Evolutionary conservation across 92 coral and sea anemone species (phyloP).

Genomic region (Chrysogorgia sp.): DNA sequence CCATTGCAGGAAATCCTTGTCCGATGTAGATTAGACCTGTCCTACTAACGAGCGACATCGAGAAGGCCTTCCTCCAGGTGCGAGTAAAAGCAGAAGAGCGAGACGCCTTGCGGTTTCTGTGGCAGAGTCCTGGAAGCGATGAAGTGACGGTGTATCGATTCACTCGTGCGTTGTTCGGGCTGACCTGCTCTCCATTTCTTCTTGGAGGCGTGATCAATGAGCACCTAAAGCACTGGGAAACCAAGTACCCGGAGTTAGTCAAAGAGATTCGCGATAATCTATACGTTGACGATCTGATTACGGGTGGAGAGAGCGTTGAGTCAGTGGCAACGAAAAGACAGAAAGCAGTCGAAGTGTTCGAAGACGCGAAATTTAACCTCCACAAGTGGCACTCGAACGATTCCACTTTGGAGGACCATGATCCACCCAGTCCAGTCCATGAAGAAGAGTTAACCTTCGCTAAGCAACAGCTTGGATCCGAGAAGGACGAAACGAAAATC

Average conservation of each 20-base stretch:
- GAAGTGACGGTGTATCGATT: slow-evolving; percentile 2
- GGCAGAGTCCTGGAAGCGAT: slow-evolving; percentile 13
- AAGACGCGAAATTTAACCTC: slow-evolving; percentile 4
- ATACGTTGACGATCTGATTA: no score
- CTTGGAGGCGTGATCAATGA: no score
- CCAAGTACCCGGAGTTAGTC: slow-evolving; percentile 11
- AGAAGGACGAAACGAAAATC: background rate
- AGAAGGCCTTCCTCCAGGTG: no score
- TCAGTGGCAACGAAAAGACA: background rate
- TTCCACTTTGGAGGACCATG: background rate
- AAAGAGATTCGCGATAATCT: no score
- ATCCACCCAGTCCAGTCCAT: background rate
- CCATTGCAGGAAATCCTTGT: slow-evolving; percentile 30
- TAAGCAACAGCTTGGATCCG: background rate
- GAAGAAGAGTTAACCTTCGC: slow-evolving; percentile 12
- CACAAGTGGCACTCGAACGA: slow-evolving; percentile 22
- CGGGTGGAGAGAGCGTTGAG: background rate
- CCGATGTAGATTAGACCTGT: slow-evolving; percentile 29
- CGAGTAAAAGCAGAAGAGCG: slow-evolving; percentile 31
- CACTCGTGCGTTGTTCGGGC: no score
- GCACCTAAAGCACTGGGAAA: no score
- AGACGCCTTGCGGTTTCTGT: slow-evolving; percentile 43
- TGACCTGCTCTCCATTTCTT: no score
- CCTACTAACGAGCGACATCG: no score
- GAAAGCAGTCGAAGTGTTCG: slow-evolving; percentile 12